Evolutionary conservation across 2,797 vertebrate species (phyloP).

Genomic region (Chanos chanos): DNA sequence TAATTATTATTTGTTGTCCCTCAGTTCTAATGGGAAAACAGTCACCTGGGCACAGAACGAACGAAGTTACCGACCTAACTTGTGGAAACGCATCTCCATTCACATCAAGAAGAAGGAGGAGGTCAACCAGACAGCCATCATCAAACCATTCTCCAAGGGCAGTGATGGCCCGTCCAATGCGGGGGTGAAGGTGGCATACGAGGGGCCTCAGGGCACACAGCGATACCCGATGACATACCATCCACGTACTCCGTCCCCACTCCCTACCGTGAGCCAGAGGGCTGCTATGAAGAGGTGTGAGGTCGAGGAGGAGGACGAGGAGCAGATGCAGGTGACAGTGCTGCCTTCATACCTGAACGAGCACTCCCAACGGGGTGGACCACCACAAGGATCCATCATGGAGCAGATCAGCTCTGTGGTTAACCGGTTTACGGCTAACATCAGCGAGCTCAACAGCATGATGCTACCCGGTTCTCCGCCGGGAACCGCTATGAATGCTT

Average conservation of each 20-base stretch:
- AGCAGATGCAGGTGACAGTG: slow-evolving; percentile 39
- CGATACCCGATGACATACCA: slow-evolving; percentile 70
- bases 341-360: slow-evolving; percentile 76
- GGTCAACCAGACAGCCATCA: slow-evolving; percentile 92
- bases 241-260: slow-evolving; percentile 75
- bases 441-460: slow-evolving; percentile 96
- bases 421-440: slow-evolving; percentile 95
- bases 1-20: slow-evolving; percentile 24
- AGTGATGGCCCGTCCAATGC: slow-evolving; percentile 66
- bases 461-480: slow-evolving; percentile 81
- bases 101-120: slow-evolving; percentile 94
- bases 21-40: slow-evolving; percentile 93
- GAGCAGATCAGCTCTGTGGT: slow-evolving; percentile 98
- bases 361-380: slow-evolving; percentile 69
- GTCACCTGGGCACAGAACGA: slow-evolving; percentile 91
- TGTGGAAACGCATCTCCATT: slow-evolving; percentile 94
- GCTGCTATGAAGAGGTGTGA: slow-evolving; percentile 72
- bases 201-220: slow-evolving; percentile 75
- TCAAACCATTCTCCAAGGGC: slow-evolving; percentile 94
- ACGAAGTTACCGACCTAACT: slow-evolving; percentile 82
- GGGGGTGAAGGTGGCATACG: slow-evolving; percentile 71
- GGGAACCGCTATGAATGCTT: slow-evolving; percentile 32
- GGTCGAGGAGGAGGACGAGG: slow-evolving; percentile 58
- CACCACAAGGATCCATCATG: slow-evolving; percentile 88
- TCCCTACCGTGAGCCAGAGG: slow-evolving; percentile 79